A percentile compares a stretch with the other conserved stretches of the same genome.
Conservation (phyloP, 23 tunicate genomes). For the Phallusia fumigata region DNA sequence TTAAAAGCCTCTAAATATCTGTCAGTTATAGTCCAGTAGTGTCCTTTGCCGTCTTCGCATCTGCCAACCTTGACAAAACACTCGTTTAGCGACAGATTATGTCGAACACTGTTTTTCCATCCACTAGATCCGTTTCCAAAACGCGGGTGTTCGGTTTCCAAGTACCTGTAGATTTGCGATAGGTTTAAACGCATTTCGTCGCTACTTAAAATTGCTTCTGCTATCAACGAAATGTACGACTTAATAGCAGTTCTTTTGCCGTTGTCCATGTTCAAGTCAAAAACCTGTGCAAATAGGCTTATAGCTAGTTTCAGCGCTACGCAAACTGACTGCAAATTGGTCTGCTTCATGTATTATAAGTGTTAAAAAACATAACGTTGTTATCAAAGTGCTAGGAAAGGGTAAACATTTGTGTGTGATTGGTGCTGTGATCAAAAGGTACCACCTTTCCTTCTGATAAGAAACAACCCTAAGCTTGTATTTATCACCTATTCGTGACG, state of each 20-base stretch:
- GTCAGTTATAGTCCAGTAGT: constrained; percentile 17
- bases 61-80: constrained; percentile 22
- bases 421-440: no score
- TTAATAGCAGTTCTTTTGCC: background rate
- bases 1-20: background rate
- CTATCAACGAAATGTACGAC: constrained; percentile 14
- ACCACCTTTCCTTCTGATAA: no score
- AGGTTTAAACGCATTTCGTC: constrained; percentile 5
- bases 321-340: no score
- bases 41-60: constrained; percentile 29
- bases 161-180: constrained; percentile 8
- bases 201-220: constrained; percentile 22
- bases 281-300: no score
- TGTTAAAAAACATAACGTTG: no score
- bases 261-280: no score
- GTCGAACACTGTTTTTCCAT: constrained; percentile 33
- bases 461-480: no score
- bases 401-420: no score
- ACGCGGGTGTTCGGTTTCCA: background rate
- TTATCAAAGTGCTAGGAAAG: no score
- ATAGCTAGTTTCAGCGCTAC: no score
- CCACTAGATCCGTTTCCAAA: background rate
- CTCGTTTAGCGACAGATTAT: constrained; percentile 22
- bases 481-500: no score
- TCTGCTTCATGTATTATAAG: no score